A percentile compares a stretch with the other conserved stretches of the same genome.
Conservation (phyloP, 2,113 vertebrate genomes). For the Gallinago undulata region DNA sequence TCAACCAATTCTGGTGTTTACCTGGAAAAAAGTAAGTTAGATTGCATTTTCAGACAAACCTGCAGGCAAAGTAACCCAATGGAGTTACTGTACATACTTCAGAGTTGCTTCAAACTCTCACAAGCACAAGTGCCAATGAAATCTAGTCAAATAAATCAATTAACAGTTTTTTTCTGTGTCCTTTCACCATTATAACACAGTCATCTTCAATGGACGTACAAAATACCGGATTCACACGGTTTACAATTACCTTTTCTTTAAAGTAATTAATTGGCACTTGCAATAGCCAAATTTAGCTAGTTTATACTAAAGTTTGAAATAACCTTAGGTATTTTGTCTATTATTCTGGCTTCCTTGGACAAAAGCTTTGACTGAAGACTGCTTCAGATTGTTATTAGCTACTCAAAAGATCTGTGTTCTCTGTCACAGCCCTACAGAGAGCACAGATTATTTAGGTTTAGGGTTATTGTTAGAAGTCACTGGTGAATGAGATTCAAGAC, state of each 20-base stretch:
- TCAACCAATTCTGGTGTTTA: not conserved
- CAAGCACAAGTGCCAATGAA: not conserved
- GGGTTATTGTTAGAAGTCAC: not conserved
- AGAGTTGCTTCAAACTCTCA: not conserved
- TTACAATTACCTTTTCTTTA: not conserved
- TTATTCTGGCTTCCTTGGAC: not conserved
- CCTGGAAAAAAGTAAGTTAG: not conserved
- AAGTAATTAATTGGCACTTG: not conserved
- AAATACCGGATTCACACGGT: not conserved
- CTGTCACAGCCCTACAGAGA: not conserved
- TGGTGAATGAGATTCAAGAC: not conserved
- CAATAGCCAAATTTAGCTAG: not conserved
- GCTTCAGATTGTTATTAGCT: not conserved
- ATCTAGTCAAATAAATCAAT: not conserved
- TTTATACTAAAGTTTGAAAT: not conserved
- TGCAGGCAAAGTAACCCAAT: not conserved
- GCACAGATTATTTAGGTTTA: not conserved
- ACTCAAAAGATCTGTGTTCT: not conserved
- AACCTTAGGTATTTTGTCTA: not conserved
- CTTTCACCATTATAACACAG: not conserved
- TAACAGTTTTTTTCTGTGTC: not conserved
- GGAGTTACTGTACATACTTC: not conserved
- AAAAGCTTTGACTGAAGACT: not conserved
- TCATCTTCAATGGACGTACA: not conserved
- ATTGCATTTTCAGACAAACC: not conserved